Evolutionary conservation across 2,888 invertebrate genomes (phyloP), one percentile per base, ranked within the genome.

Genomic region (Pyrochroa serraticornis): DNA sequence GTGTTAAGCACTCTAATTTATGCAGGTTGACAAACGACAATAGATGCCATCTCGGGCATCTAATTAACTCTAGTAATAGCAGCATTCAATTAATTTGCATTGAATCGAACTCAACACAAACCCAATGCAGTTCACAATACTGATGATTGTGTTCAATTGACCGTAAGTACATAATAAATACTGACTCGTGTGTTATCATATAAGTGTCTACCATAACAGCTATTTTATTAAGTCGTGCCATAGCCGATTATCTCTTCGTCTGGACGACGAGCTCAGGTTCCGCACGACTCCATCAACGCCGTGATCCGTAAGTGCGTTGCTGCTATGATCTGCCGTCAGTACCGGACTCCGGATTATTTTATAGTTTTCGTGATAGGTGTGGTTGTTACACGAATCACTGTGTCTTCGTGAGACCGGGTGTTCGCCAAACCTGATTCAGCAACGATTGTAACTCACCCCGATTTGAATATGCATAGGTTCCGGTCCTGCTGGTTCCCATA

Each of bases 31-130:
- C 74, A 73, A 70, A 73, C 70, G 72, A 71, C 72, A 74, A 73
- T 74, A 66, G 74, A 75, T 75, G 69, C 68, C 66, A 68, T 73
- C 74, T 75, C 72, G 65, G 65, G 66, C 71, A 72, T 74, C 72
- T 76, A 73, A 76, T 74, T 75, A 76, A 72, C 67, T 68, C 63
- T 68, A 63, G 69, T 70, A 71, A 68, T 69, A 65, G 69, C 64
- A 69, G 69, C 71, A 63, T 71, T 71, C 74, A 73, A 75, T 76
- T 74, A 74, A 76, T 76, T 76, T 76, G 74, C 74, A 75, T 76
- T 76, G 74, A 75, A 75, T 76, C 66, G 69, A 69, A 64, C 63
- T 63, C 65, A 58, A 56, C 53, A 57, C 47, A 60, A 56, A 56
- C 62, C 50, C 63, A 43, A 12, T 43, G 43, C 54, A 59, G 10